Evolutionary conservation across 2,888 invertebrate genomes (phyloP).

Genomic region (Callosobruchus maculatus): DNA sequence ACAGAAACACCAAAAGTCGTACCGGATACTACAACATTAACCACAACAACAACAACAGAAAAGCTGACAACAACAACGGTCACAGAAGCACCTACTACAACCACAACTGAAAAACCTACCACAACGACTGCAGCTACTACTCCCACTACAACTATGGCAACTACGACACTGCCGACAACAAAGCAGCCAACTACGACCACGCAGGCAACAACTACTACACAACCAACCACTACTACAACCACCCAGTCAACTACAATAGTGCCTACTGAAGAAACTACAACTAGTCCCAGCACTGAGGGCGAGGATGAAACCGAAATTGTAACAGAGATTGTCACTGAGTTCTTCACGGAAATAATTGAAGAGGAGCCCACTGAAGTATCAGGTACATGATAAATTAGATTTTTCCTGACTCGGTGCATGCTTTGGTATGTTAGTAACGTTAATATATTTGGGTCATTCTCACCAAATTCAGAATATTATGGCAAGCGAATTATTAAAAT

Average conservation of each 20-base stretch:
- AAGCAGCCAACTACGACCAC: constrained; percentile 4
- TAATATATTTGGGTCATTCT: no score
- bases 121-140: constrained; percentile 7
- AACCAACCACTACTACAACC: constrained; percentile 6
- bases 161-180: constrained; percentile 3
- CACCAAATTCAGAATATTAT: no score
- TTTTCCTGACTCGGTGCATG: no score
- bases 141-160: constrained; percentile 6
- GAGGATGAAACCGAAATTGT: constrained; percentile 5
- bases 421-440: no score
- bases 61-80: constrained; percentile 8
- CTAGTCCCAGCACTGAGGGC: background rate
- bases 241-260: constrained; percentile 3
- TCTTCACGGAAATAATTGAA: background rate
- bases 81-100: constrained; percentile 9
- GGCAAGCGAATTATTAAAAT: no score
- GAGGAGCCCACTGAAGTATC: constrained; percentile 1
- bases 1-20: constrained; percentile 2
- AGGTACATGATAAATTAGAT: background rate
- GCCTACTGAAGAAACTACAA: constrained; percentile 1
- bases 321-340: background rate
- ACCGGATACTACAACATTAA: constrained; percentile 4
- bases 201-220: constrained; percentile 8
- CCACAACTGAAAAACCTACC: constrained; percentile 12
- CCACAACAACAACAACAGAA: constrained; percentile 9